Conservation (phyloP, 2,888 invertebrate species). For the Linnaemya tessellans region DNA sequence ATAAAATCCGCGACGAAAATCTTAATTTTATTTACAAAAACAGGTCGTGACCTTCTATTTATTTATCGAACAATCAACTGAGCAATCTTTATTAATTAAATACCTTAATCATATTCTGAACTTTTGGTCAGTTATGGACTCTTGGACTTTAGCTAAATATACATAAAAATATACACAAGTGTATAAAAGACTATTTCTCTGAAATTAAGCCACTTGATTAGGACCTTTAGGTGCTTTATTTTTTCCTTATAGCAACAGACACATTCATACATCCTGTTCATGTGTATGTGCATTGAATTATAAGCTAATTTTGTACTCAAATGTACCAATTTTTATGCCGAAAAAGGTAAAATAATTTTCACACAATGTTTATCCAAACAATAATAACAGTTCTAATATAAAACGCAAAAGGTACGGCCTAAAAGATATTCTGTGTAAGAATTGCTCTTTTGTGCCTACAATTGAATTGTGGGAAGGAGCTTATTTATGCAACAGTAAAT, state of each 20-base stretch:
- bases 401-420: background rate
- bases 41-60: no score
- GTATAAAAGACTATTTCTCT: background rate
- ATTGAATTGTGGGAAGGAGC: background rate
- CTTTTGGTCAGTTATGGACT: no score
- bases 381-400: background rate
- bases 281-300: slow-evolving; percentile 18
- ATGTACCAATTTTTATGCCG: background rate
- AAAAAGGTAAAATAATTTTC: background rate
- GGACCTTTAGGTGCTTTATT: background rate
- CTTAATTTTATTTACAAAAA: no score
- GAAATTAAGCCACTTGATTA: background rate
- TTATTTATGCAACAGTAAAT: background rate
- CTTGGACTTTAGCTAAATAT: no score
- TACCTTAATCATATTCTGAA: no score
- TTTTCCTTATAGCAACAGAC: background rate
- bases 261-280: background rate
- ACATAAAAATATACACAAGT: no score
- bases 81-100: no score
- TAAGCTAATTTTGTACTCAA: slow-evolving; percentile 42
- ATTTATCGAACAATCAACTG: no score
- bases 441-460: background rate
- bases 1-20: no score
- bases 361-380: background rate
- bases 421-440: background rate